Evolutionary conservation across 2,797 vertebrate species (phyloP), one percentile per base, ranked within the genome.

Genomic region (Parauchenoglanis ngamensis): DNA sequence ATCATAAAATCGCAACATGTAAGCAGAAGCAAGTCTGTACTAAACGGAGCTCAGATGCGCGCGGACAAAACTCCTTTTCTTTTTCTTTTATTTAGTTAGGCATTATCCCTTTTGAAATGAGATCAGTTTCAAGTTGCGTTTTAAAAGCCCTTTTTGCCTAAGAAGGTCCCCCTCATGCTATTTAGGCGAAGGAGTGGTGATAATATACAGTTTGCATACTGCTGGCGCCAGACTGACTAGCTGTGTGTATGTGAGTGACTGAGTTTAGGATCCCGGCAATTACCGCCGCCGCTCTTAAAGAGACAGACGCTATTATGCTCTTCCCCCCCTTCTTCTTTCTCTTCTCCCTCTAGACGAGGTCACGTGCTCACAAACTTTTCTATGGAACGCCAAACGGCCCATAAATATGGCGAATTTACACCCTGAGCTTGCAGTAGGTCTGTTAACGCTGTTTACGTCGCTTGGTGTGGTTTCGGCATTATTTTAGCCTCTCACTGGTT

Each of bases 181-280:
- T 95, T 96, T 96, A 97, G 97, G 97, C 96, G 97, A 97, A 96
- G 97, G 95, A 98, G 97, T 96, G 97, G 97, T 97, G 96, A 97
- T 98, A 98, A 98, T 97, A 97, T 96, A 97, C 96, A 97, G 97
- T 98, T 97, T 96, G 97, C 97, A 96, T 97, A 94, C 96, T 93
- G 93, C 97, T 98, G 98, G 98, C 98, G 98, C 98, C 98, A 98
- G 97, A 93, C 97, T 96, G 98, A 96, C 93, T 96, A 93, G 94
- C 96, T 96, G 96, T 95, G 96, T 95, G 97, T 97, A 97, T 97
- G 97, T 97, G 96, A 96, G 96, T 96, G 96, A 96, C 95, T 95
- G 96, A 95, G 95, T 95, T 86, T 96, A 94, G 96, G 95, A 97
- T 97, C 97, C 96, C 96, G 96, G 97, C 97, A 97, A 97, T 98